Percentiles rank a stretch among this genome's conserved stretches.
These are phyloP conservation scores for Brotula barbata DNA, from an alignment of 2,797 vertebrate species.

Conservation along the genomic window DNA sequence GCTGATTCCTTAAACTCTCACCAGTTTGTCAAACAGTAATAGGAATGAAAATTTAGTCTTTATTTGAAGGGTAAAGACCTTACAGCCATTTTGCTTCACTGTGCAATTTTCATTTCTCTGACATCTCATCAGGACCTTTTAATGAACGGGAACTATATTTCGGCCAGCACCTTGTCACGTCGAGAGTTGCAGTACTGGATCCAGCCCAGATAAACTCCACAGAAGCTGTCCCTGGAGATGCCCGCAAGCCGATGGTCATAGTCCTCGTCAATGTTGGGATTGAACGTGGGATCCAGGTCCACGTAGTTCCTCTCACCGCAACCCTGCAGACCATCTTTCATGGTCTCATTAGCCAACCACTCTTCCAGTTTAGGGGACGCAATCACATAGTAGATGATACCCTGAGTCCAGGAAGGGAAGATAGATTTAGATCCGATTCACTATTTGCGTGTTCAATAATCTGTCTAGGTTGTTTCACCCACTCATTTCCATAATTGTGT, in stretches of 20 bases:
- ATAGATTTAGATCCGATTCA: background rate
- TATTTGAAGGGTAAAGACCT: too few relatives aligned
- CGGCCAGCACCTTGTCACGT: constrained; percentile 83
- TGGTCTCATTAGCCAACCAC: constrained; percentile 94
- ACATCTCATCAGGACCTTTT: too few relatives aligned
- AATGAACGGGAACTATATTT: too few relatives aligned
- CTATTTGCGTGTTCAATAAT: too few relatives aligned
- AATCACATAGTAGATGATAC: constrained; percentile 96
- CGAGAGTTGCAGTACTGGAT: constrained; percentile 96
- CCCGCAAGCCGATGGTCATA: constrained; percentile 96
- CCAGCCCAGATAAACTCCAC: constrained; percentile 93
- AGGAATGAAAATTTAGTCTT: too few relatives aligned
- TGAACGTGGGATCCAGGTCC: constrained; percentile 97
- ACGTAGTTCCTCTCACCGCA: constrained; percentile 94
- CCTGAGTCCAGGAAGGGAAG: constrained; percentile 70
- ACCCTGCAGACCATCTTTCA: constrained; percentile 90
- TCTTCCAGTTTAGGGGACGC: constrained; percentile 93
- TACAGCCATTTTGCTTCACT: too few relatives aligned
- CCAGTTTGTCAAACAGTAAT: too few relatives aligned
- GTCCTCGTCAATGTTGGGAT: constrained; percentile 98
- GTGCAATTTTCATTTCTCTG: too few relatives aligned
- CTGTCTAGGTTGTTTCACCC: too few relatives aligned
- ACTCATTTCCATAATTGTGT: too few relatives aligned
- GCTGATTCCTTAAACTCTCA: too few relatives aligned
- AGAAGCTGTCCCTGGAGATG: constrained; percentile 97